Evolutionary conservation across 2,113 vertebrate species (phyloP).

Genomic region (Muscicapa adusta): DNA sequence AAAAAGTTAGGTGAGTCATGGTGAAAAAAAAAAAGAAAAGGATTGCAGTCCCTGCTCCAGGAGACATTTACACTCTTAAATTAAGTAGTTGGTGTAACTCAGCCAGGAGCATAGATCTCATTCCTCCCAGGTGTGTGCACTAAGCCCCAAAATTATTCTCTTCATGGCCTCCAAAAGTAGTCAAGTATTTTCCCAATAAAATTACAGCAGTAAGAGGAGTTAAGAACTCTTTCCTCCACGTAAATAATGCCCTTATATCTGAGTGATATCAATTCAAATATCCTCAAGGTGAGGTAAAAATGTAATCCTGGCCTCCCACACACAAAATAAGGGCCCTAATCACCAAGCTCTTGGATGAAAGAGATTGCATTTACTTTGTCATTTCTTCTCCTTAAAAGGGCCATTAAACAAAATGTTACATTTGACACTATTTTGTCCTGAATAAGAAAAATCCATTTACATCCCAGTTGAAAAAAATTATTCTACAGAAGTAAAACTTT

Average conservation of each 20-base stretch:
- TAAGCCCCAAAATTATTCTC: not conserved
- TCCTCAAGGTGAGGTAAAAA: slow-evolving; percentile 1
- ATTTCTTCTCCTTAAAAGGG: not conserved
- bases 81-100: not conserved
- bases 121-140: not conserved
- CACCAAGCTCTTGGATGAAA: not conserved
- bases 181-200: not conserved
- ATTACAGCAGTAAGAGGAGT: not conserved
- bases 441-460: not conserved
- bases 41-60: not conserved
- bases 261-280: not conserved
- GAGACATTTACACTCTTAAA: not conserved
- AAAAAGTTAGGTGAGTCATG: not conserved
- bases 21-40: not conserved
- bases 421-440: not conserved
- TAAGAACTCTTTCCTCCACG: not conserved
- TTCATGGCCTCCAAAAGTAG: not conserved
- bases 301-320: not conserved
- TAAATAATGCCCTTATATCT: not conserved
- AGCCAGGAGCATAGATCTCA: not conserved
- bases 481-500: not conserved
- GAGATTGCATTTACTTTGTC: not conserved
- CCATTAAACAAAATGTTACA: not conserved
- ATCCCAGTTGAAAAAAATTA: not conserved
- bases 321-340: not conserved